Percentiles rank a stretch among this genome's conserved stretches.
These are phyloP conservation scores for Cebus imitator DNA, from an alignment of 2,113 vertebrate genomes.

Conservation along the genomic window DNA sequence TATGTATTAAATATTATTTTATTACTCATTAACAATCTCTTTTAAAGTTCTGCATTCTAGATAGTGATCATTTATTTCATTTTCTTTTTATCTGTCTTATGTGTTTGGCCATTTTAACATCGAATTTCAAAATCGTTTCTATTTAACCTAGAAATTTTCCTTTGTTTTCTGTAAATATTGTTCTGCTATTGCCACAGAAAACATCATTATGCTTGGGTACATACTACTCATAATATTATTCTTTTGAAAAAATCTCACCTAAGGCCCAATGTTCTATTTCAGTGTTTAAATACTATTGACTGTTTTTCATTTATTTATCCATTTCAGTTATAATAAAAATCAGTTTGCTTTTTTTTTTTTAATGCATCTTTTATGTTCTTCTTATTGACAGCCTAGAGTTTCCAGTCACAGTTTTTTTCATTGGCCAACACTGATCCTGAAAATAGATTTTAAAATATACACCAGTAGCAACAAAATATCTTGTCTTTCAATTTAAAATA, in stretches of 20 bases:
- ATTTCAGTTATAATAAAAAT: neutral
- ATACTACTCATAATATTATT: slow-evolving; percentile 26
- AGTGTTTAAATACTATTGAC: neutral
- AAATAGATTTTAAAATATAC: neutral
- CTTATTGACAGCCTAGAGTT: neutral
- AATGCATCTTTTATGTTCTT: neutral
- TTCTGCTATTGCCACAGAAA: slow-evolving; percentile 39
- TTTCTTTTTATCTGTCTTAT: slow-evolving; percentile 2
- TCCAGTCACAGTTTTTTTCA: neutral
- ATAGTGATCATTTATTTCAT: neutral
- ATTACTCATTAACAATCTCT: neutral
- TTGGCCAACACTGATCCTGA: neutral
- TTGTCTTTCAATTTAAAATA: neutral
- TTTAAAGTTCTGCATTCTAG: neutral
- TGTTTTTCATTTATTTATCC: neutral
- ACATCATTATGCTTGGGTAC: slow-evolving; percentile 31
- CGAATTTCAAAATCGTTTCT: slow-evolving; percentile 41
- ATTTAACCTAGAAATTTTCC: slow-evolving; percentile 49
- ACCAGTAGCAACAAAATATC: neutral
- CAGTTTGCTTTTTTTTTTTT: neutral
- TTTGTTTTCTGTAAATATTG: slow-evolving; percentile 73
- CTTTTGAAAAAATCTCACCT: neutral
- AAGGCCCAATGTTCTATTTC: neutral
- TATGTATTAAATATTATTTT: slow-evolving; percentile 8
- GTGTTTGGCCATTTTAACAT: slow-evolving; percentile 23